A percentile compares a stretch with the other conserved stretches of the same genome.
Conservation (phyloP, 2,888 invertebrate species). For the Eupithecia pulchellata region DNA sequence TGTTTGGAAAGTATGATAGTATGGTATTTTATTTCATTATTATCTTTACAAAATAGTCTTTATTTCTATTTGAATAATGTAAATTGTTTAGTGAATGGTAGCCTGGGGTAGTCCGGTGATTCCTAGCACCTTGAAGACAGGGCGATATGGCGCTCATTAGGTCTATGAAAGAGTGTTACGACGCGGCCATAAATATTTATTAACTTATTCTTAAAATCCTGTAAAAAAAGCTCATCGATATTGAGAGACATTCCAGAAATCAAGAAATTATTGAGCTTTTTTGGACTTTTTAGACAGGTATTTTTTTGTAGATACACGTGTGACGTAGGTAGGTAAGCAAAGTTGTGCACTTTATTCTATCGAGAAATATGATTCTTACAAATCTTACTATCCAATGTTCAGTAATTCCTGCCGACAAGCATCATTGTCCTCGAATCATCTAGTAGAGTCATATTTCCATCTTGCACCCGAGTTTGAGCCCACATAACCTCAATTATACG, state of each 20-base stretch:
- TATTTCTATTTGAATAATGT: no score
- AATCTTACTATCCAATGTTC: constrained; percentile 13
- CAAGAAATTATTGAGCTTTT: no score
- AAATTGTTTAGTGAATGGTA: no score
- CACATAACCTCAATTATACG: constrained; percentile 46
- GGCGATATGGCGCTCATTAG: no score
- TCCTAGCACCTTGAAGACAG: no score
- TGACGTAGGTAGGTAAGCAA: background rate
- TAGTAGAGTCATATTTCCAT: constrained; percentile 35
- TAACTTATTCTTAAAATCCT: no score
- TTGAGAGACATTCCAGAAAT: no score
- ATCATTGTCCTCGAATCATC: constrained; percentile 59
- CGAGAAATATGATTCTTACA: background rate
- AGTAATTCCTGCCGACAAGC: constrained; percentile 58
- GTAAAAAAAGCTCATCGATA: no score
- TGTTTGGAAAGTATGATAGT: background rate
- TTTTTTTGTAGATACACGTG: background rate
- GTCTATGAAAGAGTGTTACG: background rate
- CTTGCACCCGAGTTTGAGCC: constrained; percentile 13
- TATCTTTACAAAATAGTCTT: no score
- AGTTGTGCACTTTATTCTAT: background rate
- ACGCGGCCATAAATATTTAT: background rate
- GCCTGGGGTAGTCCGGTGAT: no score
- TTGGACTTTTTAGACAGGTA: no score
- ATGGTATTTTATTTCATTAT: background rate